These are phyloP conservation scores for Toxotes chatareus DNA, from an alignment of 2,113 vertebrate species.

Conservation along the genomic window DNA sequence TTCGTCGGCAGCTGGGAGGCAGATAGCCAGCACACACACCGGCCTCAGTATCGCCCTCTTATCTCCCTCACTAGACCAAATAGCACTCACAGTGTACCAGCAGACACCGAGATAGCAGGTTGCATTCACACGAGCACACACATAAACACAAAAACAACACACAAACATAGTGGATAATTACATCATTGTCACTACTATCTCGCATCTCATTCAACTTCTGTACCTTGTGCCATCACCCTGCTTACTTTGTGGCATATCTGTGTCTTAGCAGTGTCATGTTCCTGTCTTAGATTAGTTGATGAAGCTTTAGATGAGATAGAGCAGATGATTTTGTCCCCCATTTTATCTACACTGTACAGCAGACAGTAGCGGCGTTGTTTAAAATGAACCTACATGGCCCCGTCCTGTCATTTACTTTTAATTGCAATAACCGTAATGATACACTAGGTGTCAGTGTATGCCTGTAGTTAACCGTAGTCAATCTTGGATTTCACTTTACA, in stretches of 20 bases:
- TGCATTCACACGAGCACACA: slow-evolving; percentile 37
- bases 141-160: slow-evolving; percentile 9
- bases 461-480: not conserved
- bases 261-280: slow-evolving; percentile 4
- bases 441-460: slow-evolving; percentile 71
- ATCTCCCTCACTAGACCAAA: slow-evolving; percentile 69
- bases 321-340: not conserved
- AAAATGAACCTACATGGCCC: not conserved
- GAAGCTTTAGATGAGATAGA: slow-evolving; percentile 57
- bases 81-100: slow-evolving; percentile 41
- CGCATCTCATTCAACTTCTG: slow-evolving; percentile 14
- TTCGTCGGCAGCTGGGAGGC: slow-evolving; percentile 43
- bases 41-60: slow-evolving; percentile 58
- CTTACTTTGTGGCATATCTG: slow-evolving; percentile 26
- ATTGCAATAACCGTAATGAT: slow-evolving; percentile 28
- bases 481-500: not conserved
- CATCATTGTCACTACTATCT: slow-evolving; percentile 39
- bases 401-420: not conserved
- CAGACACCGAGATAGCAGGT: slow-evolving; percentile 48
- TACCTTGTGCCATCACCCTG: slow-evolving; percentile 11
- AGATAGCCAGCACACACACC: slow-evolving; percentile 60
- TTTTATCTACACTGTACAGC: not conserved
- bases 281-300: slow-evolving; percentile 38
- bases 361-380: slow-evolving; percentile 3
- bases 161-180: slow-evolving; percentile 40